Evolutionary conservation across 2,888 invertebrate species (phyloP).

Genomic region (Gandaritis pyraliata): DNA sequence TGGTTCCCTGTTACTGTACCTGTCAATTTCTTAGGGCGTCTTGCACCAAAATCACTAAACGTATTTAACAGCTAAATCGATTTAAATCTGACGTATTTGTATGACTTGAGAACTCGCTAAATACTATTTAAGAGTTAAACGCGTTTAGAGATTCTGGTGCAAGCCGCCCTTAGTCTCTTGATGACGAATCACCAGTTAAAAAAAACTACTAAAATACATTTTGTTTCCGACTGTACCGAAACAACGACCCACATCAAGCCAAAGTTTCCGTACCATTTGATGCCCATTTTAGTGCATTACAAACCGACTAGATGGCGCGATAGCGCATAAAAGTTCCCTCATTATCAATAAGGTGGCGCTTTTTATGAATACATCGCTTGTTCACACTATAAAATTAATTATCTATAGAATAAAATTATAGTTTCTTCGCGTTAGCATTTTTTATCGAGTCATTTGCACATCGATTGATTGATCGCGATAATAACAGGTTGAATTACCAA

Average conservation of each 20-base stretch:
- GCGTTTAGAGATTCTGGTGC: no score
- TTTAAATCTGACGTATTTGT: no score
- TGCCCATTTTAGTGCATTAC: conserved; percentile 41
- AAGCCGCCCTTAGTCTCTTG: no score
- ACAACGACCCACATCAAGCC: neutral
- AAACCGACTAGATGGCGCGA: conserved; percentile 58
- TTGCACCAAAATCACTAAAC: no score
- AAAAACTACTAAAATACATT: conserved; percentile 1
- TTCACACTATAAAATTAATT: conserved; percentile 9
- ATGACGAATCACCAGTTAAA: no score
- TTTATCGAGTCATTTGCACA: conserved; percentile 16
- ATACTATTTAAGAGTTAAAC: no score
- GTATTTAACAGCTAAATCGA: no score
- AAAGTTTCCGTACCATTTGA: neutral
- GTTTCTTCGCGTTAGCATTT: conserved; percentile 7
- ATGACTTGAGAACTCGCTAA: no score
- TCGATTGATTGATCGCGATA: conserved; percentile 33
- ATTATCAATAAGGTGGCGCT: conserved; percentile 2
- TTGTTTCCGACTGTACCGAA: conserved; percentile 24
- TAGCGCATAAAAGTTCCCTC: conserved; percentile 22
- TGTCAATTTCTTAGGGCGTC: no score
- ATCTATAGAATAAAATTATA: conserved; percentile 1
- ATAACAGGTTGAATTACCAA: conserved; percentile 32
- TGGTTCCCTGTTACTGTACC: no score
- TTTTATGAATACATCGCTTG: neutral